Conservation (phyloP, 2,797 vertebrate species). For the Amblyopsis hoosieri region DNA sequence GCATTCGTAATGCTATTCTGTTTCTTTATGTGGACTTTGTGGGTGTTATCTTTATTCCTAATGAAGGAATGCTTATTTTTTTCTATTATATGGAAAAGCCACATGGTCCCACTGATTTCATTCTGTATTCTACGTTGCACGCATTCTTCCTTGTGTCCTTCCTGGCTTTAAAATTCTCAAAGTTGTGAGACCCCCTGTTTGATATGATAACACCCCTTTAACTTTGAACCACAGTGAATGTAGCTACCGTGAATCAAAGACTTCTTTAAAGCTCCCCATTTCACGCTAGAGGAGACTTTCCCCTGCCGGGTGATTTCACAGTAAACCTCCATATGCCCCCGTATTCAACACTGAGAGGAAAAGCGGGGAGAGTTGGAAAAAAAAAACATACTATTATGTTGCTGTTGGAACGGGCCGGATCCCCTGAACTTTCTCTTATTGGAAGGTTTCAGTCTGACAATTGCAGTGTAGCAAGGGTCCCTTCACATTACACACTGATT, state of each 20-base stretch:
- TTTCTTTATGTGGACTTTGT: neutral
- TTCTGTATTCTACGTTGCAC: neutral
- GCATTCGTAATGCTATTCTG: neutral
- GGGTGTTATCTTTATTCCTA: too few relatives aligned
- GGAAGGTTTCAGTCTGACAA: neutral
- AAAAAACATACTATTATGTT: conserved; percentile 4
- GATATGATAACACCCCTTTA: conserved; percentile 17
- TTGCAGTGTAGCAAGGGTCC: neutral
- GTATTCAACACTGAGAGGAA: conserved; percentile 12
- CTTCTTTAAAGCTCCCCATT: conserved; percentile 27
- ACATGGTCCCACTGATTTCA: neutral
- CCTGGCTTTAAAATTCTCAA: conserved; percentile 5
- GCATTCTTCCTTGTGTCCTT: neutral
- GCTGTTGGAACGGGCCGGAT: conserved; percentile 10
- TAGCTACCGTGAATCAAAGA: conserved; percentile 10
- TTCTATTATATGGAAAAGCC: neutral
- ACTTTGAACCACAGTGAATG: conserved; percentile 21
- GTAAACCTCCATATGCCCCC: neutral
- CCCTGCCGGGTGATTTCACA: conserved; percentile 13
- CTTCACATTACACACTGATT: neutral
- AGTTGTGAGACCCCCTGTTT: conserved; percentile 7
- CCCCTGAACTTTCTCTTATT: conserved; percentile 1
- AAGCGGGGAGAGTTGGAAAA: conserved; percentile 12
- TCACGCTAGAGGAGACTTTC: conserved; percentile 27
- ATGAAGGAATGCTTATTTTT: too few relatives aligned